Evolutionary conservation across 2,888 invertebrate genomes (phyloP), one percentile per base, ranked within the genome.

Genomic region (Creontiades dilutus): DNA sequence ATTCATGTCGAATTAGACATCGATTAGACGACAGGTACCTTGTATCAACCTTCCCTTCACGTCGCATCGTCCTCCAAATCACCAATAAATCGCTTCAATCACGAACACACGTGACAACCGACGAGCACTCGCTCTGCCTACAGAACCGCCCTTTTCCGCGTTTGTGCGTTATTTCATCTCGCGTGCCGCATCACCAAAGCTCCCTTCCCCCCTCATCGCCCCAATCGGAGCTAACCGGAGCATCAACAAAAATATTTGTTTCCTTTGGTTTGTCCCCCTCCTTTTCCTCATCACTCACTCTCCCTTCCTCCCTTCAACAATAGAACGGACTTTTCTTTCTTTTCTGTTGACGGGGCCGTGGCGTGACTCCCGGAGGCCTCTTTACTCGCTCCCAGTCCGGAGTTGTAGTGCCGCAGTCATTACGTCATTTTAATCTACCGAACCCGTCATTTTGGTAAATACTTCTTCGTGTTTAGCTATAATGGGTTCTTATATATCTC

Each of bases 161-260:
- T 68, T 61, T 61, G 61, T 14, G n/a, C 61, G 61, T 68, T 68
- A 68, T 68, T 68, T 68, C 68, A 68, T 68, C 68, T 68, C 68
- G 68, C 68, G 68, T 68, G 68, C 68, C 68, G 68, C 68, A 68
- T 23, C 23, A 7, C 68, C 68, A n/a, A 57, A 57, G 57, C n/a
- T n/a, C 9, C 61, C 61, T 19, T 61, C 11, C 52, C 16, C 11
- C 52, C 7, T 37, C 37, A 37, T 37, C 7, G 37, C 37, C 37
- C 37, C 37, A 37, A 37, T 4, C 52, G 52, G 61, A 61, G 61
- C 68, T 27, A 37, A 23, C 68, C 23, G 27, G 68, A 23, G 68
- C 68, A 11, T 68, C 23, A 68, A 68, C 68, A 11, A 68, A 23
- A 23, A 68, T 68, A 68, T 23, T 68, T 23, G 68, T 68, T 68